phyloP scores from a whole-genome alignment of 2,113 vertebrate genomes.

The Smithornis capensis region DNA sequence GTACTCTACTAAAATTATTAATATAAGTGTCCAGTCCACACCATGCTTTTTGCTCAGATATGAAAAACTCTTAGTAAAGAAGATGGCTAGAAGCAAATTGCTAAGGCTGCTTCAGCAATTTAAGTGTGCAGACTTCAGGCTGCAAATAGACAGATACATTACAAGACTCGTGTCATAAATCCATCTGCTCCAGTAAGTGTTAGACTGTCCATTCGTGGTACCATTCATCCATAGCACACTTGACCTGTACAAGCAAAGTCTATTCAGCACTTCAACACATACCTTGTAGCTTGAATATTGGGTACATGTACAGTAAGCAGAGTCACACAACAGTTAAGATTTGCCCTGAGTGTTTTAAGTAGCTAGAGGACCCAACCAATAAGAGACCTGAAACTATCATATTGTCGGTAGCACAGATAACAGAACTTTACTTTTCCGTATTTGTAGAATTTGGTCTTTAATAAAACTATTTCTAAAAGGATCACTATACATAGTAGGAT shows the following conservation, averaged over 20 bases:
- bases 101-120: not conserved
- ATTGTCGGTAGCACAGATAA: not conserved
- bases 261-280: not conserved
- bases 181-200: not conserved
- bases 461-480: not conserved
- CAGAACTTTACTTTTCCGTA: not conserved
- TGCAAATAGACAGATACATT: not conserved
- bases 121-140: not conserved
- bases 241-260: not conserved
- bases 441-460: not conserved
- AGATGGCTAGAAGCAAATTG: not conserved
- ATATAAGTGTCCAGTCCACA: not conserved
- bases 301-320: not conserved
- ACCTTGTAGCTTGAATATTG: not conserved
- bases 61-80: not conserved
- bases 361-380: not conserved
- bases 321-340: not conserved
- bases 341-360: not conserved
- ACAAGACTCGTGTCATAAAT: accelerated
- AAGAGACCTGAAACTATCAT: not conserved
- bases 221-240: not conserved
- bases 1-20: not conserved
- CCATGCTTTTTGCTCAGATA: not conserved
- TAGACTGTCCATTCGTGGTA: not conserved
- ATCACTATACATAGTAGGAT: not conserved